These are phyloP conservation scores for Siniperca knerii DNA, from an alignment of 2,113 vertebrate genomes.

Conservation along the genomic window DNA sequence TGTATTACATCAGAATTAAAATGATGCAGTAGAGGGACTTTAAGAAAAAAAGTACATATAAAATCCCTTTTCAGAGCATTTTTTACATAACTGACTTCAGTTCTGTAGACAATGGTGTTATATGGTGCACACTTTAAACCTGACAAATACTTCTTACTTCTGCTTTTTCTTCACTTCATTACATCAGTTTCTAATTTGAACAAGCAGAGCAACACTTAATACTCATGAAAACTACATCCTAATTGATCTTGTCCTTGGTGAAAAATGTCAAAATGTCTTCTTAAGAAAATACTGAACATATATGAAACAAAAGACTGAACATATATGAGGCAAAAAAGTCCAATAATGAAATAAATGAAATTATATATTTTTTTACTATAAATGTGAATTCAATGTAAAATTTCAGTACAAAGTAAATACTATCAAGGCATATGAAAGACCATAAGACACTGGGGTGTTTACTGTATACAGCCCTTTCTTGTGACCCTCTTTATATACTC, in stretches of 20 bases:
- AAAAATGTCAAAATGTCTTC: not conserved
- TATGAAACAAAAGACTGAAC: not conserved
- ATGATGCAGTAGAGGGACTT: not conserved
- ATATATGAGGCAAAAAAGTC: not conserved
- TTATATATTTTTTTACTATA: not conserved
- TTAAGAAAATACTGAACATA: not conserved
- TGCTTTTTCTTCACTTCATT: not conserved
- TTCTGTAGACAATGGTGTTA: not conserved
- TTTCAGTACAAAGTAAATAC: not conserved
- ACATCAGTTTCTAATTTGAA: not conserved
- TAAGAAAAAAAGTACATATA: not conserved
- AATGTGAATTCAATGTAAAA: not conserved
- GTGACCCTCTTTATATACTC: not conserved
- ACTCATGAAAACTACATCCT: not conserved
- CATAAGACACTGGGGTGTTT: not conserved
- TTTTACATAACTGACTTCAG: not conserved
- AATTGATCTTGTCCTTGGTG: not conserved
- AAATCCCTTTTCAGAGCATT: no score
- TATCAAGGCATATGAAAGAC: not conserved
- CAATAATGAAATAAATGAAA: not conserved
- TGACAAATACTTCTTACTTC: not conserved
- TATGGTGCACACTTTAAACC: not conserved
- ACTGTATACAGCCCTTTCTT: not conserved
- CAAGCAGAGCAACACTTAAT: not conserved
- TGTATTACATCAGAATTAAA: not conserved